These are phyloP conservation scores for Bombylius major DNA, from an alignment of 2,888 invertebrate genomes.

Conservation along the genomic window DNA sequence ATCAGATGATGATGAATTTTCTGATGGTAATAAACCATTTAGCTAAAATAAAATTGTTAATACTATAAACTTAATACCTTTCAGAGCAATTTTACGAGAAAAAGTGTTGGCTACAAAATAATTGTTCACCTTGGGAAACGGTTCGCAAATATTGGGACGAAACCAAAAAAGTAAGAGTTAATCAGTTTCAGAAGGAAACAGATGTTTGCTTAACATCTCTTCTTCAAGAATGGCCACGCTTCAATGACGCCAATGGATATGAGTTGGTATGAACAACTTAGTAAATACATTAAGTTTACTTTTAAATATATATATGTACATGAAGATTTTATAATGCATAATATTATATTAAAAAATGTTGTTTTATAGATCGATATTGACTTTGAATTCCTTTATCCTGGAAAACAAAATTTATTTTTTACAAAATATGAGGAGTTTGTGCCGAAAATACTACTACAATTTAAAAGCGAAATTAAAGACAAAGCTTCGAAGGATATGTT, in stretches of 20 bases:
- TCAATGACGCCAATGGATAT: background rate
- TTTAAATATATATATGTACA: background rate
- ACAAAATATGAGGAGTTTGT: background rate
- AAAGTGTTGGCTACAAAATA: constrained; percentile 5
- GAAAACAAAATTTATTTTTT: constrained; percentile 1
- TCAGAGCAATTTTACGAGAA: constrained; percentile 1
- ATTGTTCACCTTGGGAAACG: background rate
- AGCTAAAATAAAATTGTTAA: no score
- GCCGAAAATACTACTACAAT: background rate
- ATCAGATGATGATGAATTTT: no score
- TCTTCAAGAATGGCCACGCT: constrained; percentile 1
- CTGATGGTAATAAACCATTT: no score
- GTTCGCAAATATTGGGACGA: background rate
- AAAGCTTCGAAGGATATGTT: background rate
- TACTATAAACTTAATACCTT: background rate
- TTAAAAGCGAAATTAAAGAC: constrained; percentile 3
- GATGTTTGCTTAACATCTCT: background rate
- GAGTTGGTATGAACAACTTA: background rate
- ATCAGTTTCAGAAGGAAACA: background rate
- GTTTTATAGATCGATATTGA: constrained; percentile 1
- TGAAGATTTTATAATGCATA: no score
- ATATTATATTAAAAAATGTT: background rate
- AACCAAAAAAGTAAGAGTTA: background rate
- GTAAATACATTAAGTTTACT: background rate
- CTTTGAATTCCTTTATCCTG: background rate